Base-by-base conservation (phyloP, 2,888 invertebrate species). In the Agriopis leucophaearia region DNA sequence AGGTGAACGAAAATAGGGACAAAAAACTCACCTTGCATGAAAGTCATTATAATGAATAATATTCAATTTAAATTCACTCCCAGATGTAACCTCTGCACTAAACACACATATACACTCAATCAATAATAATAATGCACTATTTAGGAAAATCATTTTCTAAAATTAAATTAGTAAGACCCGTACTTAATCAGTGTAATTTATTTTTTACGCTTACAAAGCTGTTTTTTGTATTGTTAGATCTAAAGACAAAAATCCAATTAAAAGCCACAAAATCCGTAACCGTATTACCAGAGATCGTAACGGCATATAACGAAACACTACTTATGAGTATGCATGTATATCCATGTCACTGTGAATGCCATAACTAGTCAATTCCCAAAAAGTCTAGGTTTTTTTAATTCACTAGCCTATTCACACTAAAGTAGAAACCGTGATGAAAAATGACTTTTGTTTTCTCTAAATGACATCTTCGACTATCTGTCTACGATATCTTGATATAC, bases 31-130 rank as follows among this genome's bases (percentile, higher is more conserved):
- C 95, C 95, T 92, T 12, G 95, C 94, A 76, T 95, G 95, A 78
- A 95, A 95, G 86, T 95, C 95, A 75, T 95, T 95, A 60, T 94
- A 92, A 77, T 95, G 95, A 60, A 95, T 89, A 58, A 96, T 91
- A 73, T 95, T 94, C 69, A 96, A 80, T 70, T 92, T 90, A 72
- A 94, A 76, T 74, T 94, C 93, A 73, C 90, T 89, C 60, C 85
- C 87, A 1, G 88, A 87, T 55, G 88, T 65, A 90, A 85, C 47
- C 84, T 80, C 63, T 75, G 64, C 45, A 80, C 80, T 47, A 4
- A 48, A 54, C 16, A 67, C 57, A 54, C 9, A 58, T 42, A 36
- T 27, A 12, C 40, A n/a, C 27, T 58, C 16, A 0, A 67, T 9
- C 15, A 54, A 45, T 8, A 67, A 12, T 0, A 59, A 27, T 8